Evolutionary conservation across 1,140 invertebrate genomes (phyloP), one percentile per base, ranked within the genome.

Genomic region (Apis florea): DNA sequence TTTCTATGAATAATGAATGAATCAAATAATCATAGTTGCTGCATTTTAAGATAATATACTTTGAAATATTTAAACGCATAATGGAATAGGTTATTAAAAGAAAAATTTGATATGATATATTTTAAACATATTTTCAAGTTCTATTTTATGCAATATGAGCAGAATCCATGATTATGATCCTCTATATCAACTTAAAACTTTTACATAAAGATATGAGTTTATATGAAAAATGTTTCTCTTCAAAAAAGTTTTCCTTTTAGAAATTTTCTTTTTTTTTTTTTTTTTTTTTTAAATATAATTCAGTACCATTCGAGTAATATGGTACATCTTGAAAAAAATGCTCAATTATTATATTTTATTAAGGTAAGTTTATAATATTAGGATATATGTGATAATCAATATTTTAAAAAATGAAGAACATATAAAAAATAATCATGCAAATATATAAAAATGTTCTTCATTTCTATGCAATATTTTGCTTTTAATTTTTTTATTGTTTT

Each of bases 401-500:
- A 56, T 59, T 40, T 13, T 49, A 59, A 26, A 72, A 77, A 81
- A 75, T 59, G 61, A 69, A 73, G 67, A 74, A 79, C 56, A 76
- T 56, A 56, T 58, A 21, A 72, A 54, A 73, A 56, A n/a, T 12
- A 31, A 61, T 56, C 73, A 31, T 76, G 56, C 67, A 64, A 82
- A 67, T 74, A 61, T n/a, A 54, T 51, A 82, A n/a, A 40, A 56
- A 71, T 86, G 71, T 81, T 58, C 69, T 87, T 24, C 70, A 63
- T 87, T 81, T 31, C 12, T 82, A 61, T 59, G n/a, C 15, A 64
- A 67, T 49, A 58, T 53, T 17, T 64, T 31, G 56, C 74, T 83
- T 78, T 40, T 17, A 40, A n/a, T 70, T 70, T 81, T 76, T 89
- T 89, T 89, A 84, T 89, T 89, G n/a, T 79, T 81, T 79, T 66